A percentile compares a stretch with the other conserved stretches of the same genome.
These are phyloP conservation scores for Cheirogaleus major DNA, from an alignment of 2,797 vertebrate species.

Conservation along the genomic window DNA sequence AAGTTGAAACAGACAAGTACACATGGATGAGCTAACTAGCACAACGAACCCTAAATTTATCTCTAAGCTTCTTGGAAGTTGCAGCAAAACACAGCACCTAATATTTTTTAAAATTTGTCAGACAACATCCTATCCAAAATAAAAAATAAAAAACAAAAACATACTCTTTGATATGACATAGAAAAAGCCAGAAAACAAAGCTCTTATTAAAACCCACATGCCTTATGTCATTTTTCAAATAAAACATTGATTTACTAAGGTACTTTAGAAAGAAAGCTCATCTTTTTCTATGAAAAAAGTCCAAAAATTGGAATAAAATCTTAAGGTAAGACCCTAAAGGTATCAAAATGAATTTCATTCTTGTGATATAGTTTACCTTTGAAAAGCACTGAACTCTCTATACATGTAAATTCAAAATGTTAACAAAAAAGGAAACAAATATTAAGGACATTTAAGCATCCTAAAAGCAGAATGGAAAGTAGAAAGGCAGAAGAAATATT, in stretches of 20 bases:
- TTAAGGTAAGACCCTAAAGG: conserved; percentile 10
- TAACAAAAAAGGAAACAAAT: neutral
- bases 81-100: neutral
- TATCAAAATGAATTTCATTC: conserved; percentile 15
- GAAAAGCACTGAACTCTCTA: neutral
- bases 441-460: neutral
- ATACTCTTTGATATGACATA: neutral
- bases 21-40: neutral
- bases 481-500: neutral
- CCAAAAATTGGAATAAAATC: conserved; percentile 39
- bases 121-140: neutral
- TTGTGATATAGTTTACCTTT: conserved; percentile 2
- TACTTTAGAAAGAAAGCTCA: neutral
- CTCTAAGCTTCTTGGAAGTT: neutral
- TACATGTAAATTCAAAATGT: neutral
- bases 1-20: conserved; percentile 8
- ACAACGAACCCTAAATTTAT: neutral
- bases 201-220: neutral
- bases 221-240: neutral
- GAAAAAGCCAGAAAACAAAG: conserved; percentile 43
- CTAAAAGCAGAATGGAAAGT: neutral
- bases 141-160: neutral
- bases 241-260: neutral
- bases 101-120: neutral
- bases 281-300: neutral